Evolutionary conservation across 1,140 invertebrate species (phyloP).

Genomic region (Heterodera schachtii): DNA sequence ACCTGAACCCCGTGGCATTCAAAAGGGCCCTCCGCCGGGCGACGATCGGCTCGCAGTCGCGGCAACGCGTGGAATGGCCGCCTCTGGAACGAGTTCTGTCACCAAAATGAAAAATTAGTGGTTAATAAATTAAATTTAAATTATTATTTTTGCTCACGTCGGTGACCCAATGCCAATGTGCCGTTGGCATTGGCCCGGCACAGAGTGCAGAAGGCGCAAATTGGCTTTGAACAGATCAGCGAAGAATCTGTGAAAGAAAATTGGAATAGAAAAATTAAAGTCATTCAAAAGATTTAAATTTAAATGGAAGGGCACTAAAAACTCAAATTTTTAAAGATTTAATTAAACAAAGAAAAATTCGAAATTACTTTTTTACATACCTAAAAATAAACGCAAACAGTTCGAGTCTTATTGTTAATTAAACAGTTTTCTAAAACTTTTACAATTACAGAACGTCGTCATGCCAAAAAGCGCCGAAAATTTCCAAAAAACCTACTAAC

Average conservation of each 20-base stretch:
- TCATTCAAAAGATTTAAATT: no score
- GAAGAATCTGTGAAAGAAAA: conserved; percentile 8
- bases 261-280: no score
- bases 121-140: neutral
- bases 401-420: no score
- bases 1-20: conserved; percentile 21
- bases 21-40: conserved; percentile 15
- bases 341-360: no score
- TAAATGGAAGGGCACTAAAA: no score
- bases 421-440: no score
- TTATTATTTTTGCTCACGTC: neutral
- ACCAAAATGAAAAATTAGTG: neutral
- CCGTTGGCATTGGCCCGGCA: conserved; percentile 1
- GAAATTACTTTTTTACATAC: no score
- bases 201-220: conserved; percentile 16
- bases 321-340: no score
- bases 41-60: neutral
- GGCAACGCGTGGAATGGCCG: conserved; percentile 1
- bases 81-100: conserved; percentile 25
- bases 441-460: no score
- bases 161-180: conserved; percentile 18
- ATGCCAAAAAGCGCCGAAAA: no score
- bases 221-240: conserved; percentile 10
- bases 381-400: no score
- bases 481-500: no score